phyloP scores from a whole-genome alignment of 2,797 vertebrate genomes.

The Molothrus ater region DNA sequence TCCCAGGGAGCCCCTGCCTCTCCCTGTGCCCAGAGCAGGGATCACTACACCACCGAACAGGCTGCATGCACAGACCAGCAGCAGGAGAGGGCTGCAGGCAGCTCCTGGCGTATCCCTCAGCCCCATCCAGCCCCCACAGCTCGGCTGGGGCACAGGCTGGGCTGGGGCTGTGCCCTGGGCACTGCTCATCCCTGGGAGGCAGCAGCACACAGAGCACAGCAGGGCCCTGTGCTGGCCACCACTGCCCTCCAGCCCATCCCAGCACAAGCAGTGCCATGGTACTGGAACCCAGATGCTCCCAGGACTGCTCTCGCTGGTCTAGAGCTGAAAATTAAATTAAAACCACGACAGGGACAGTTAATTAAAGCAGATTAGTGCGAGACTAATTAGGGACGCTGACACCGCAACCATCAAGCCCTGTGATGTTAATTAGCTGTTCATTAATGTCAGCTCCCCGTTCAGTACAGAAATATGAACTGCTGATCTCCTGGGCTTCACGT shows the following conservation, averaged over 20 bases:
- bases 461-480: constrained; percentile 66
- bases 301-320: constrained; percentile 47
- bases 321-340: constrained; percentile 82
- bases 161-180: neutral
- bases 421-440: constrained; percentile 82
- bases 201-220: neutral
- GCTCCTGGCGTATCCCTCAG: neutral
- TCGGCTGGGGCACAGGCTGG: neutral
- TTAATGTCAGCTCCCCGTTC: constrained; percentile 78
- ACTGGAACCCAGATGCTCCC: constrained; percentile 48
- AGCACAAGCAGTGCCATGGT: neutral
- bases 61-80: neutral
- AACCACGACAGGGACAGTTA: constrained; percentile 78
- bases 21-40: neutral
- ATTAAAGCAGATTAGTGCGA: constrained; percentile 82
- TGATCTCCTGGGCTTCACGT: constrained; percentile 46
- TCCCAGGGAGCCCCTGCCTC: rapidly evolving
- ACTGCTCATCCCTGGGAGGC: neutral
- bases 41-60: rapidly evolving
- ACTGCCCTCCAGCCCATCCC: neutral
- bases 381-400: constrained; percentile 82
- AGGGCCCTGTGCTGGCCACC: neutral
- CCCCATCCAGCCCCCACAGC: neutral
- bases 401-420: constrained; percentile 77
- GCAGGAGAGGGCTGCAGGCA: neutral